Evolutionary conservation across 35 echinoderm and acorn worm species (phyloP), one percentile per base, ranked within the genome.

Genomic region (Amphiura filiformis): DNA sequence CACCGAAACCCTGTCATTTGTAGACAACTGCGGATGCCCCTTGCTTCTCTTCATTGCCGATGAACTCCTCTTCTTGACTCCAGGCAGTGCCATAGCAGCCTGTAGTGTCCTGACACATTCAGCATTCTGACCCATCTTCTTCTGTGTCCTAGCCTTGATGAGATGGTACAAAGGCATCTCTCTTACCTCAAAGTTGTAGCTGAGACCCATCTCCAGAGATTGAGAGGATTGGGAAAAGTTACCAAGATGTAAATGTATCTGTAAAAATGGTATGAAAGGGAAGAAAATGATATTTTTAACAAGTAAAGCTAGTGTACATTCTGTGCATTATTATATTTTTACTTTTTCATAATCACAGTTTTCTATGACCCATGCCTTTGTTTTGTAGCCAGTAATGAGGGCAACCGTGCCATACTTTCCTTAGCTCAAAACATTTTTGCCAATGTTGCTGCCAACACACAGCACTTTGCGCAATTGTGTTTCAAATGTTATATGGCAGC

Each of bases 131-230:
- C 93, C 93, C 82, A 95, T 89, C 40, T 94, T 94, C 79, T 92
- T 94, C 90, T 95, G 91, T 20, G 92, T 87, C 41, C 90, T 91
- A 20, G 96, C 96, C 52, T 89, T 89, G 78, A 98, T 98, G 41
- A 98, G 87, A 56, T 98, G 96, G 41, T 94, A 98, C 31, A 98
- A 79, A 7, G 96, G 96, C 92, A 94, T 94, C 84, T 98, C 96
- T 57, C 96, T 86, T 28, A 99, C 96, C 90, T 95, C 90, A 94
- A 99, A 99, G 80, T 95, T 99, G 87, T 99, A 99, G 79, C 96
- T 95, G 18, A 99, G 90, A 12, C 87, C 96, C 86, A 92, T 92
- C 75, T 95, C 93, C 32, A 99, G 80, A 26, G 93, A 99, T 82
- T 99, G 96, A 23, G 90, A 91, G 1, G 96, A 94, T 36, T 99